These are phyloP conservation scores for Drosophila ficusphila DNA, from an alignment of 1,140 invertebrate genomes.

Conservation along the genomic window DNA sequence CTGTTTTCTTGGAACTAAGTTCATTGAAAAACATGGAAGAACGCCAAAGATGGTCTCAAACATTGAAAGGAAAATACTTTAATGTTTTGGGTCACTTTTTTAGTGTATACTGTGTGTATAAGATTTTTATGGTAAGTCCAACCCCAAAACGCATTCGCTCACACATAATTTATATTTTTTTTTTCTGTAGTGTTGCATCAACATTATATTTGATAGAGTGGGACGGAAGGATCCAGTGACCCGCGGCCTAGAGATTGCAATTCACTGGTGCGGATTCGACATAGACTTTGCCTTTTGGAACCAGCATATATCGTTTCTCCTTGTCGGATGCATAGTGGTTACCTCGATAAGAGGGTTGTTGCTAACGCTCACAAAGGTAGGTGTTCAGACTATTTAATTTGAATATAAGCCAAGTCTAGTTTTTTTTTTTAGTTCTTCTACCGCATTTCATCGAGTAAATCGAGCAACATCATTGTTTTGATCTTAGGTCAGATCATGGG, in stretches of 20 bases:
- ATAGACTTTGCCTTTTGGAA: conserved; percentile 99
- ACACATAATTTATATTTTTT: not conserved
- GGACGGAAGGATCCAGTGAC: conserved; percentile 99
- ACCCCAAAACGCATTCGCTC: not conserved
- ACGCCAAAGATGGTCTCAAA: conserved; percentile 97
- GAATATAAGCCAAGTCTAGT: not conserved
- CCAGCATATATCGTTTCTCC: conserved; percentile 98
- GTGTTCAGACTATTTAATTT: not conserved
- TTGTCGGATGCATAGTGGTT: conserved; percentile 98
- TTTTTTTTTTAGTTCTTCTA: conserved; percentile 95
- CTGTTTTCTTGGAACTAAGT: conserved; percentile 97
- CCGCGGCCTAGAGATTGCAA: conserved; percentile 97
- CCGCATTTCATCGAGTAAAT: conserved; percentile 99
- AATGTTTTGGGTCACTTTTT: conserved; percentile 99
- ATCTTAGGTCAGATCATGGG: conserved; percentile 99
- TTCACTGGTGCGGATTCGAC: conserved; percentile 98
- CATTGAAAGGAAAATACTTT: conserved; percentile 99
- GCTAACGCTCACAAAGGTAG: conserved; percentile 98
- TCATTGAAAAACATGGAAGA: conserved; percentile 97
- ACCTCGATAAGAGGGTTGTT: conserved; percentile 98
- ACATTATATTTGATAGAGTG: conserved; percentile 99
- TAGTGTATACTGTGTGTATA: conserved; percentile 99
- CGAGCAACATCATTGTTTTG: conserved; percentile 99
- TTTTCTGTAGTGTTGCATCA: conserved; percentile 92
- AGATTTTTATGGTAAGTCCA: conserved; percentile 94